phyloP scores from a whole-genome alignment of 2,113 vertebrate genomes.

The Saccopteryx bilineata region DNA sequence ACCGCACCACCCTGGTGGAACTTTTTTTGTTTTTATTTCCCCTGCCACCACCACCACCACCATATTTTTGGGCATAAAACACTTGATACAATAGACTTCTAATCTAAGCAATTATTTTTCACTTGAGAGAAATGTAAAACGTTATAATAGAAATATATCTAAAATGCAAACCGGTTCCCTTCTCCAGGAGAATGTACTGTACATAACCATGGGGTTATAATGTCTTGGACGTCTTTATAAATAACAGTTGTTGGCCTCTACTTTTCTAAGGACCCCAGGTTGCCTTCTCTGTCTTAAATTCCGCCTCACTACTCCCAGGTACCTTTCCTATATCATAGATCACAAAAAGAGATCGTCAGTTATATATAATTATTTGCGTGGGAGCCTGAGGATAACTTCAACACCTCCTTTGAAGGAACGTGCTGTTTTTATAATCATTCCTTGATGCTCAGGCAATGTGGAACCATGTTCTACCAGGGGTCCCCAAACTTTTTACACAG shows the following conservation, averaged over 20 bases:
- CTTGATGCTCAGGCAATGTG: not conserved
- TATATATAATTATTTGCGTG: not conserved
- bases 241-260: not conserved
- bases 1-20: not conserved
- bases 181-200: slow-evolving; percentile 55
- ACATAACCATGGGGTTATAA: not conserved
- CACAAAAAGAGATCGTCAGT: slow-evolving; percentile 22
- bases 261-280: slow-evolving; percentile 45
- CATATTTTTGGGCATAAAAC: slow-evolving; percentile 52
- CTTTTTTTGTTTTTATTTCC: not conserved
- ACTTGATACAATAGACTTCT: not conserved
- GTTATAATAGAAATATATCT: slow-evolving; percentile 59
- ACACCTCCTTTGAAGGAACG: not conserved
- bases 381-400: not conserved
- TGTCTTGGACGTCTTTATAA: slow-evolving; percentile 31
- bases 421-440: not conserved
- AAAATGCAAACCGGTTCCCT: slow-evolving; percentile 52
- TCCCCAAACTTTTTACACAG: too few species aligned
- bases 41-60: not conserved
- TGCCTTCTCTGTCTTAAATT: slow-evolving; percentile 37
- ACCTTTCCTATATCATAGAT: not conserved
- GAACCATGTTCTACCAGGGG: not conserved
- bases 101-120: slow-evolving; percentile 54
- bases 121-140: slow-evolving; percentile 62
- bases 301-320: not conserved